phyloP scores from a whole-genome alignment of 2,797 vertebrate species.

The Platyrinchus mystaceus region DNA sequence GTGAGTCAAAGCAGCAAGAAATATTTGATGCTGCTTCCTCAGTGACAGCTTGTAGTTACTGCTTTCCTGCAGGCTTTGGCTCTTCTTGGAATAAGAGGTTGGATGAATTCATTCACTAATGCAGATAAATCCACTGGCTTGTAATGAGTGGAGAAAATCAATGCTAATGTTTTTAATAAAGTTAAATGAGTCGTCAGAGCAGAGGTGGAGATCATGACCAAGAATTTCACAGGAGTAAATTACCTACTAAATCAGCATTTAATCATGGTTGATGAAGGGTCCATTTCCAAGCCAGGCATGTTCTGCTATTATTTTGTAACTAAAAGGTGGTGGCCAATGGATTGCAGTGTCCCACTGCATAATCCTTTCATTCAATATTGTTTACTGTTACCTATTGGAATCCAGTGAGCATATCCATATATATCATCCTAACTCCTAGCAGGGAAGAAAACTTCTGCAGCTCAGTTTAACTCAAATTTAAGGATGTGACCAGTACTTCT shows the following conservation, averaged over 20 bases:
- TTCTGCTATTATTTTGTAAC: background rate
- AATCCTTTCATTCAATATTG: background rate
- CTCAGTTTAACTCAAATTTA: background rate
- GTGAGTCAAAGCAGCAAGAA: background rate
- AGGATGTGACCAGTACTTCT: background rate
- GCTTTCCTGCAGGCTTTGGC: background rate
- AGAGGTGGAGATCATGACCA: conserved; percentile 1
- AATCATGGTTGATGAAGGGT: background rate
- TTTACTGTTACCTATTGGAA: background rate
- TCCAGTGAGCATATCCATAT: background rate
- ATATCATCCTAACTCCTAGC: background rate
- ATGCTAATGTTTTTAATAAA: conserved; percentile 7
- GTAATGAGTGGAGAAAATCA: conserved; percentile 28
- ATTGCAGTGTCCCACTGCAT: background rate
- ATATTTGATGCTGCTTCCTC: background rate
- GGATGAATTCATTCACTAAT: background rate
- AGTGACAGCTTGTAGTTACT: background rate
- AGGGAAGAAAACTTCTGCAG: background rate
- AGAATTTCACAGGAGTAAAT: background rate
- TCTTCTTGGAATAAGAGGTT: background rate
- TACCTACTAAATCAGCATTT: background rate
- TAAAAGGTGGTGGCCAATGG: background rate
- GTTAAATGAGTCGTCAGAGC: background rate
- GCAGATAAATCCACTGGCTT: background rate
- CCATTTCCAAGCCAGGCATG: background rate